Base-by-base conservation (phyloP, 2,113 vertebrate species). In the Barnardius zonarius region DNA sequence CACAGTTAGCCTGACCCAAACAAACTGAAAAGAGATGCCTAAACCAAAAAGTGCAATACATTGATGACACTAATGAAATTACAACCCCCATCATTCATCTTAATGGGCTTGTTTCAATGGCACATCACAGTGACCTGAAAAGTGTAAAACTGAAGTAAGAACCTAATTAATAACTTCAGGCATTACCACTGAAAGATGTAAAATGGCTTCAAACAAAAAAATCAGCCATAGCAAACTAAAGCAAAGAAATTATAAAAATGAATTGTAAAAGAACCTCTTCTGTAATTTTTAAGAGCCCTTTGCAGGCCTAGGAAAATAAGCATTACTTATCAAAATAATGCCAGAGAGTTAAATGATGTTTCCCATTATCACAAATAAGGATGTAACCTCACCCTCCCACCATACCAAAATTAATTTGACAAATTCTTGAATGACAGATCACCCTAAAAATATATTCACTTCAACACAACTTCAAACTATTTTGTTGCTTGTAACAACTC, bases 51-150 rank as follows among this genome's bases (percentile, higher is more conserved):
- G 77, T 76, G 63, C 61, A 90, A 96, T 93, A 48, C 37, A 94
- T 97, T 97, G 96, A 97, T 96, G 96, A 94, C 80, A 85, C 51
- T 97, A 97, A 98, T 97, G 94, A 98, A 98, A 98, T 97, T 92
- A 96, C 92, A 97, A 95, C 93, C 96, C 83, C 85, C 93, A 96
- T 98, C 97, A 95, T 72, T 98, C 97, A 97, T 88, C 92, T 93
- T 96, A 97, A 98, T 94, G 92, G 96, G 61, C 83, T 95, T 95
- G 61, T 94, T 97, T 96, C 95, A 93, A 43, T 51, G 92, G 85
- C 96, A 97, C 84, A 87, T 91, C 87, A 88, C 63, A 66, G 90
- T 93, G 92, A 97, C 95, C 95, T 94, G 86, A 52, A 87, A 95
- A 95, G 95, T 61, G 17, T 37, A 92, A 77, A 18, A 13, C 78